Evolutionary conservation across 2,113 vertebrate genomes (phyloP), one percentile per base, ranked within the genome.

Genomic region (Catharus fuscescens): DNA sequence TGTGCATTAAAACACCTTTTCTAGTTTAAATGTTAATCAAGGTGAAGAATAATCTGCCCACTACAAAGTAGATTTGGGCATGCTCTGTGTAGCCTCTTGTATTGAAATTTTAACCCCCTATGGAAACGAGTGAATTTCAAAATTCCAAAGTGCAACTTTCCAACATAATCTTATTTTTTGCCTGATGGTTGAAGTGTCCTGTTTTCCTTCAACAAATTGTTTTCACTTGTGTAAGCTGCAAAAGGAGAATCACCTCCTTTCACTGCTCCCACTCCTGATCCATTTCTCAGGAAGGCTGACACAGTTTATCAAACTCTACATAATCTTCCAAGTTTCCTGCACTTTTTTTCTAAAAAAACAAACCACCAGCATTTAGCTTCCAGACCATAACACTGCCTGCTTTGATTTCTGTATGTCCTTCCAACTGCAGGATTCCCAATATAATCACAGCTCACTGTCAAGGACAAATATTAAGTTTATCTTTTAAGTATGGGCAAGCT

Each of bases 261-360:
- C n/a, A 6, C 73, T 53, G 31, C 36, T 57, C 72, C 34, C 29
- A 4, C 57, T 65, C 34, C 64, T 17, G 15, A 80, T 29, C 36
- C 2, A 0, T 66, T 74, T 47, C 59, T 36, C 24, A 54, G 20
- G 26, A 25, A 80, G 31, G n/a, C 0, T 72, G 62, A 48, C 47
- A 78, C 3, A 18, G 8, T 20, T 8, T 45, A 53, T 19, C 28
- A 50, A 3, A 5, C 44, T 23, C 26, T 2, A 9, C 0, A 0
- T 4, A 8, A 61, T 36, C 17, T 56, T 60, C 25, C 53, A 86
- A 42, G 28, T 73, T 85, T 38, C 48, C 74, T 48, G 38, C 14
- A 10, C 3, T 65, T 79, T 81, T 76, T 92, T 88, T 45, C 61
- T 70, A 79, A 69, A 48, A n/a, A 61, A 52, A 61, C 7, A 70